A percentile compares a stretch with the other conserved stretches of the same genome.
Conservation (phyloP, 2,888 invertebrate species). For the Synanthedon vespiformis region DNA sequence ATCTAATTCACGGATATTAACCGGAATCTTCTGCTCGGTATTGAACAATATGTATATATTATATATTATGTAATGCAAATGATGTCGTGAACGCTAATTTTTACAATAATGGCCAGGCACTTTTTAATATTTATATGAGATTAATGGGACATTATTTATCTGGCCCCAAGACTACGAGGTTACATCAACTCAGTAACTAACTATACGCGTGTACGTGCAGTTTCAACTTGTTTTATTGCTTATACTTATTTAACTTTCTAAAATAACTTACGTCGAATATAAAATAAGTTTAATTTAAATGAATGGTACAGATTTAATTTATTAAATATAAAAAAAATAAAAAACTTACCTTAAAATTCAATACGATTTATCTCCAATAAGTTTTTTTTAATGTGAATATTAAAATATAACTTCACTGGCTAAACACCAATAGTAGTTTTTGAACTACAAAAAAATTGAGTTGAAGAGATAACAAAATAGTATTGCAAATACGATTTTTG, state of each 20-base stretch:
- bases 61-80: no score
- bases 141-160: constrained; percentile 40
- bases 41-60: no score
- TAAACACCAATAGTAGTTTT: constrained; percentile 38
- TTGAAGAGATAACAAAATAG: not conserved
- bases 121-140: constrained; percentile 3
- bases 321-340: not conserved
- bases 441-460: constrained; percentile 15
- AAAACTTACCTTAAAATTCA: constrained; percentile 48
- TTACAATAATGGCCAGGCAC: no score
- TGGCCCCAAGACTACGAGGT: constrained; percentile 47
- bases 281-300: constrained; percentile 3
- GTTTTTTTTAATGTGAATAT: no score
- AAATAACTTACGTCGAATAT: not conserved
- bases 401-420: constrained; percentile 52
- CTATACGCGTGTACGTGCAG: constrained; percentile 42
- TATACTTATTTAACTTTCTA: constrained; percentile 59
- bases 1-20: no score
- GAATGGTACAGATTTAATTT: not conserved
- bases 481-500: not conserved
- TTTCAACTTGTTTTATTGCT: constrained; percentile 56
- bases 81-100: not conserved
- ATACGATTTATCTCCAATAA: constrained; percentile 35
- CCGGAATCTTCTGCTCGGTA: no score
- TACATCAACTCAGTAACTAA: constrained; percentile 43